Evolutionary conservation across 2,113 vertebrate species (phyloP).

Genomic region (Poecilia latipinna): DNA sequence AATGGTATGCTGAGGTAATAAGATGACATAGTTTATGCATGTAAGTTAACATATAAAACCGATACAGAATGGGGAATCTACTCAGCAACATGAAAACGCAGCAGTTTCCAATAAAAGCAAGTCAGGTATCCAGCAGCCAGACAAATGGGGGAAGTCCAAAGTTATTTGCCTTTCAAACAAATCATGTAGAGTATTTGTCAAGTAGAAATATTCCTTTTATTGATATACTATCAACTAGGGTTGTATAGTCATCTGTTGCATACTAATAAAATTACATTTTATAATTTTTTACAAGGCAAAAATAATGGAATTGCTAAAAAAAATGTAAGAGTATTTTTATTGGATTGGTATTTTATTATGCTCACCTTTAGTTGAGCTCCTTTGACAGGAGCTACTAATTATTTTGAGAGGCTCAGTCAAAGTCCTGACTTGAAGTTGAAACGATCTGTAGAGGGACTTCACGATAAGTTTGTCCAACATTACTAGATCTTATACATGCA

Average conservation of each 20-base stretch:
- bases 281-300: too few species aligned
- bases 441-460: too few species aligned
- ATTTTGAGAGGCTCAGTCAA: too few species aligned
- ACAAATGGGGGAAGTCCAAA: background rate
- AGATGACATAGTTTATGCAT: slow-evolving; percentile 25
- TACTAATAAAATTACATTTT: background rate
- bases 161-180: background rate
- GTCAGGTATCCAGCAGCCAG: slow-evolving; percentile 47
- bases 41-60: slow-evolving; percentile 40
- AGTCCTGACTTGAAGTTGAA: too few species aligned
- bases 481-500: background rate
- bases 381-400: too few species aligned
- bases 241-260: background rate
- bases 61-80: slow-evolving; percentile 34
- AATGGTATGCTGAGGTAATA: slow-evolving; percentile 42
- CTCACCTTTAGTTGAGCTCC: background rate
- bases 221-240: too few species aligned
- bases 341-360: background rate
- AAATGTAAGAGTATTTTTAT: background rate
- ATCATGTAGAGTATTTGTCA: background rate
- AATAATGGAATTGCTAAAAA: background rate
- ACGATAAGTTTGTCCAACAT: too few species aligned
- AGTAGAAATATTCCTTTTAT: background rate
- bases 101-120: slow-evolving; percentile 33
- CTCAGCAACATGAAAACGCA: slow-evolving; percentile 29